Base-by-base conservation (phyloP, 1,140 invertebrate genomes). In the Atta texana region DNA sequence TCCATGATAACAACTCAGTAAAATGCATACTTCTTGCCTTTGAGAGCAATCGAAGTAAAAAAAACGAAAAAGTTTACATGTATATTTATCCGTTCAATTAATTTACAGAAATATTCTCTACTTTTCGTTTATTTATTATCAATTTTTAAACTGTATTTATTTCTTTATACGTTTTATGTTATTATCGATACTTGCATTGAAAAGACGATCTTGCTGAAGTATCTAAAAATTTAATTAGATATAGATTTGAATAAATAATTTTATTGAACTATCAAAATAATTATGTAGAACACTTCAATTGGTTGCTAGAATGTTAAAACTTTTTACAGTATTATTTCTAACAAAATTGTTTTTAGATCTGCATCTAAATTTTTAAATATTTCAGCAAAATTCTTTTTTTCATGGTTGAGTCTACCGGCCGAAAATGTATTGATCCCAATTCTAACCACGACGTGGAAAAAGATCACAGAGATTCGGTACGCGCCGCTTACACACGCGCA, bases 381-480 rank as follows among this genome's bases (percentile, higher is more conserved):
- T 44, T 44, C 2, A 44, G 10, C 39, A 44, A 44, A 44, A 34
- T 28, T 74, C 57, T 82, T 1, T n/a, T 18, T 12, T 55, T 7
- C 24, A 12, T 16, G 53, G 14, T 69, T 10, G 16, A 31, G 0
- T 59, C 21, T 24, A 21, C 18, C n/a, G 53, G n/a, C 53, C 68
- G 68, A 72, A 82, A 82, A 57, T 81, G 53, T 21, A 53, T 0
- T 21, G 39, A 24, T 28, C 39, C 61, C 55, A 44, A 53, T 82
- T 74, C 12, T 59, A 68, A 34, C 31, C 49, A 51, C 39, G 55
- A 61, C 16, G 39, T 88, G 90, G 78, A 75, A 86, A 87, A 85
- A 91, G 91, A 92, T 91, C 90, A 89, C 71, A 92, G 88, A 84
- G 87, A 87, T 77, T 88, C 89, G 89, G 91, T 90, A 91, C 53